Percentiles rank a stretch among this genome's conserved stretches.
phyloP scores from a whole-genome alignment of 2,888 invertebrate species.

The Erebia ligea region DNA sequence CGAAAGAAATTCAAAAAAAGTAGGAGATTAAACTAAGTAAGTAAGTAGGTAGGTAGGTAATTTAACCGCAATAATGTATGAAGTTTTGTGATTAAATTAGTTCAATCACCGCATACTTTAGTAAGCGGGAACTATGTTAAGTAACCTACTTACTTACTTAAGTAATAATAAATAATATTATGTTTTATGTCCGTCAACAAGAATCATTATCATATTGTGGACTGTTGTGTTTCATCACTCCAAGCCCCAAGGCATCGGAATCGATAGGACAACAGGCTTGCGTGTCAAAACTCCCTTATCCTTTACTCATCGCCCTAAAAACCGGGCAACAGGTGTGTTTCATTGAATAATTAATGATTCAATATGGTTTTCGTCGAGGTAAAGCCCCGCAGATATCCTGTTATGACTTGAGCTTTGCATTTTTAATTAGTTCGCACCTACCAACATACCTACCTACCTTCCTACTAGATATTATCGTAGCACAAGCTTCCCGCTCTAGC shows the following conservation, averaged over 20 bases:
- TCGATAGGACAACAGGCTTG: slow-evolving; percentile 38
- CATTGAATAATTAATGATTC: slow-evolving; percentile 67
- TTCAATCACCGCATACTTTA: too few species aligned
- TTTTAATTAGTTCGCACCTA: background rate
- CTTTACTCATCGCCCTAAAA: slow-evolving; percentile 41
- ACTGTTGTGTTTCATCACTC: background rate
- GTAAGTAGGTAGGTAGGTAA: too few species aligned
- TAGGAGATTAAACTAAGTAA: too few species aligned
- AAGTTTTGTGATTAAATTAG: too few species aligned
- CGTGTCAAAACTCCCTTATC: slow-evolving; percentile 60
- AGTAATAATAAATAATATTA: background rate
- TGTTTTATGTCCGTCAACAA: background rate
- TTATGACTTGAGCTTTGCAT: background rate
- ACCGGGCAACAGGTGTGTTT: slow-evolving; percentile 68
- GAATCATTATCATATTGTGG: slow-evolving; percentile 1
- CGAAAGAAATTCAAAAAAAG: too few species aligned
- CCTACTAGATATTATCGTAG: background rate
- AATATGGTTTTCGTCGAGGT: slow-evolving; percentile 26
- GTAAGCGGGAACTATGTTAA: too few species aligned
- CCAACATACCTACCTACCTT: background rate
- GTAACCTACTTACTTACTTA: background rate
- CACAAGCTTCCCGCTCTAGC: too few species aligned
- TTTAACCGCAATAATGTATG: too few species aligned
- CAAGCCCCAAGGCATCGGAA: background rate
- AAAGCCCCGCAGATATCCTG: background rate